Evolutionary conservation across 2,113 vertebrate genomes (phyloP), one percentile per base, ranked within the genome.

Genomic region (Mirza zaza): DNA sequence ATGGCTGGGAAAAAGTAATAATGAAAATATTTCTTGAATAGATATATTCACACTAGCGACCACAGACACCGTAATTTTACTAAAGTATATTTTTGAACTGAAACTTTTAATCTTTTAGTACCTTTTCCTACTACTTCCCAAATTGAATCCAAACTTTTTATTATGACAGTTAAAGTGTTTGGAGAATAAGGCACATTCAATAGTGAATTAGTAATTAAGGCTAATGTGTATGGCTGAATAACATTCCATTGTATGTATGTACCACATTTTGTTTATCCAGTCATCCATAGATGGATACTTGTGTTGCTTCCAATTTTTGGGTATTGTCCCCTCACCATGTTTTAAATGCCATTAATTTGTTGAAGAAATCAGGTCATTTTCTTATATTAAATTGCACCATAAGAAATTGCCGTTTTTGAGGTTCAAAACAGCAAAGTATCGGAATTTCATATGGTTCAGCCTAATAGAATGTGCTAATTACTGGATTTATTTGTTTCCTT

Each of bases 111-210:
- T 90, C 29, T 91, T 95, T 42, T 59, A 59, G 21, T 55, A 29
- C n/a, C 36, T 77, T 79, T 52, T 92, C 42, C 76, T 92, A 11
- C 11, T 95, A 55, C 70, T 95, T 97, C 6, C 23, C 48, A 88
- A 70, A 52, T 93, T 18, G 68, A 92, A 36, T 86, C 50, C 50
- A 79, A 13, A 67, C 50, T 63, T 93, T 92, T 71, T 67, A 80
- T 80, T 93, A 18, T 70, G 42, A 88, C 89, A 91, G 67, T n/a
- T 85, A 71, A 96, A 81, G 27, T 92, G 61, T 59, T 96, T 42
- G 59, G 71, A 95, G 45, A 96, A 90, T 89, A 85, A 96, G 18
- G 67, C n/a, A 79, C 23, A 67, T 57, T 20, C 36, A 91, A 86
- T 73, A 94, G n/a, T 89, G 36, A 77, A 65, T 80, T 81, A 92